Evolutionary conservation across 2,113 vertebrate genomes (phyloP).

Genomic region (Passerina amoena): DNA sequence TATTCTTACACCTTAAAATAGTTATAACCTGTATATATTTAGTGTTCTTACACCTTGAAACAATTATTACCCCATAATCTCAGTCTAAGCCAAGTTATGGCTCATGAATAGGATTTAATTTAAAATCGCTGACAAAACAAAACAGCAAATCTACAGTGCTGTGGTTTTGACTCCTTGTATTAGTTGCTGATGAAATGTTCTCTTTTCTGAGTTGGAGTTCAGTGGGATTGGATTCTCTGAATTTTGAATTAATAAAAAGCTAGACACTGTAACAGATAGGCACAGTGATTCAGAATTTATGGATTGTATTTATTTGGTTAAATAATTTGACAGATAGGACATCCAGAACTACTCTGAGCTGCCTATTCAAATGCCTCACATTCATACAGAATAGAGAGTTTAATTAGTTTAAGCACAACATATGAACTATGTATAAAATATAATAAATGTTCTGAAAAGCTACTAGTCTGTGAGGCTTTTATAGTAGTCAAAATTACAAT

Average conservation of each 20-base stretch:
- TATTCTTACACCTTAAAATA: neutral
- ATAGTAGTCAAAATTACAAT: neutral
- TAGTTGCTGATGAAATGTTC: neutral
- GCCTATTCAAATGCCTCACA: neutral
- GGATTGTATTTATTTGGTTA: neutral
- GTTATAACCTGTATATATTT: neutral
- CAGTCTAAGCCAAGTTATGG: neutral
- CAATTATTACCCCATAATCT: neutral
- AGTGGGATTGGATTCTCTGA: neutral
- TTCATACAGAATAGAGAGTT: neutral
- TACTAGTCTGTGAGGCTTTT: neutral
- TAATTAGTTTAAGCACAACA: neutral
- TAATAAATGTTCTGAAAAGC: neutral
- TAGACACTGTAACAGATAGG: neutral
- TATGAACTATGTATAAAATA: neutral
- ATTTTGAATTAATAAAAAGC: neutral
- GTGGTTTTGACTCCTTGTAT: neutral
- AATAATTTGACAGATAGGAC: neutral
- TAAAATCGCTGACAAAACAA: neutral
- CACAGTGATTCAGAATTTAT: neutral
- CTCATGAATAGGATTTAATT: neutral
- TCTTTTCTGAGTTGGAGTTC: neutral
- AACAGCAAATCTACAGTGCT: neutral
- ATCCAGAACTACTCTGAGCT: neutral
- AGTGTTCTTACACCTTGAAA: neutral